phyloP scores from a whole-genome alignment of 2,113 vertebrate genomes.

The Cricetomys ansorgei region DNA sequence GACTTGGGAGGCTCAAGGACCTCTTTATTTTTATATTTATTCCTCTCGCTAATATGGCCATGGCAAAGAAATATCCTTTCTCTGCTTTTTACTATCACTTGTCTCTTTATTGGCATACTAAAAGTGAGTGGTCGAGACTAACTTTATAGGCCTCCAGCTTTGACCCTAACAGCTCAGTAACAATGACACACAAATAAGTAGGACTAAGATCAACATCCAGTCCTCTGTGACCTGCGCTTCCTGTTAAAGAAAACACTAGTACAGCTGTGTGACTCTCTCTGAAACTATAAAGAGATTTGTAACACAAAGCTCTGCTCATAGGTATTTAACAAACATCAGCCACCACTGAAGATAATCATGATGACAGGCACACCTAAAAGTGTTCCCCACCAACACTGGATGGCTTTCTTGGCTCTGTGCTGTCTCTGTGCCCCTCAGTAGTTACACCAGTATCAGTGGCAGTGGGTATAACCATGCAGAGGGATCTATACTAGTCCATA shows the following conservation, averaged over 20 bases:
- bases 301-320: background rate
- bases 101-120: background rate
- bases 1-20: no score
- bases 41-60: background rate
- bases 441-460: no score
- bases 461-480: no score
- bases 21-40: background rate
- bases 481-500: background rate
- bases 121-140: background rate
- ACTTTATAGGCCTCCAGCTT: background rate
- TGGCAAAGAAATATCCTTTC: background rate
- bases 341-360: background rate
- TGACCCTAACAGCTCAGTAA: background rate
- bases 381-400: rapidly evolving
- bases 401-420: background rate
- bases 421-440: background rate
- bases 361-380: rapidly evolving
- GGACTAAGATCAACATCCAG: background rate
- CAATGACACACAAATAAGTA: background rate
- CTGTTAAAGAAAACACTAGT: background rate
- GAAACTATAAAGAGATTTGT: background rate
- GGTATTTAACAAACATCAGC: background rate
- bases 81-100: background rate
- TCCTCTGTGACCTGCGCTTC: background rate
- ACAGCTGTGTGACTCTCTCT: background rate